Conservation (phyloP, 2,888 invertebrate genomes). For the Zaprionus bogoriensis region DNA sequence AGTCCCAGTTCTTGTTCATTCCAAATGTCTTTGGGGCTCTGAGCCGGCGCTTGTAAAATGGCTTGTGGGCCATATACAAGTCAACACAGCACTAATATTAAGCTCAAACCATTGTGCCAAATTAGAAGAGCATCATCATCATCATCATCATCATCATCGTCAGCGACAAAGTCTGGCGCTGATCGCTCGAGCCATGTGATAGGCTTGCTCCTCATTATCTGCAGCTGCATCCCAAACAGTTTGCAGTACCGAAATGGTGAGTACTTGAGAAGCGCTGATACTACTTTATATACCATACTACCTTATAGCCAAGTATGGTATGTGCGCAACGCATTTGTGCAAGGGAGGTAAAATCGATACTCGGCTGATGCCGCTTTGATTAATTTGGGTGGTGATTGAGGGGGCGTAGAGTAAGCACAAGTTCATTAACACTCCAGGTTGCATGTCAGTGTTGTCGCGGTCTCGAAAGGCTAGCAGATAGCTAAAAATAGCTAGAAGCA, state of each 20-base stretch:
- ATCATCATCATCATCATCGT: not conserved
- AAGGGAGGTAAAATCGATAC: constrained; percentile 25
- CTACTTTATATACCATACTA: too few relatives aligned
- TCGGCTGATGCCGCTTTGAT: constrained; percentile 36
- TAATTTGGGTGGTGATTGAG: constrained; percentile 24
- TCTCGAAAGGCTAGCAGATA: not conserved
- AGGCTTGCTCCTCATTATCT: constrained; percentile 47
- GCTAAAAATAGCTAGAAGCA: not conserved
- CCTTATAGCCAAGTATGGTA: too few relatives aligned
- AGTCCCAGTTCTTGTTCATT: constrained; percentile 17
- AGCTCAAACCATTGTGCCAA: constrained; percentile 57
- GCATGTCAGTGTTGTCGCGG: not conserved
- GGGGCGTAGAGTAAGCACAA: constrained; percentile 19
- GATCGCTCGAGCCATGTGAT: constrained; percentile 31
- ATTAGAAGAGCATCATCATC: constrained; percentile 7
- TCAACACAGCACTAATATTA: constrained; percentile 45
- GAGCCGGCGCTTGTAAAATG: constrained; percentile 53
- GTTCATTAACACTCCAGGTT: constrained; percentile 46
- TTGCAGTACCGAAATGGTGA: constrained; percentile 68
- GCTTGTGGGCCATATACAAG: constrained; percentile 57
- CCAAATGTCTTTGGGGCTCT: constrained; percentile 53
- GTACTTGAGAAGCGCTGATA: constrained; percentile 11
- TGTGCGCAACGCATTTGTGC: not conserved
- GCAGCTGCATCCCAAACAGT: constrained; percentile 51
- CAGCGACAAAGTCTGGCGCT: constrained; percentile 1